Evolutionary conservation across 2,888 invertebrate genomes (phyloP).

Genomic region (Tyria jacobaeae): DNA sequence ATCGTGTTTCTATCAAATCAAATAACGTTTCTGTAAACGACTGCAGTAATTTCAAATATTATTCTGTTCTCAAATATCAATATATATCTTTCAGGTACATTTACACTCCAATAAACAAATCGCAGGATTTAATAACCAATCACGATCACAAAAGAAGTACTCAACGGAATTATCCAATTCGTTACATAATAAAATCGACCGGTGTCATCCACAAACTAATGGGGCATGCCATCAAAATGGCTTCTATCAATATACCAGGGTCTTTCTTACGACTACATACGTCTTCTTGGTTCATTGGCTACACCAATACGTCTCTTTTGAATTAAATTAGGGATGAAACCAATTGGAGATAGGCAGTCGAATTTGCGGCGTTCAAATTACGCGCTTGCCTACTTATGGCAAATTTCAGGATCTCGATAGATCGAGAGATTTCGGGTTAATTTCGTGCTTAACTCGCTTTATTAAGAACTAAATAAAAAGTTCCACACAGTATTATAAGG

Average conservation of each 20-base stretch:
- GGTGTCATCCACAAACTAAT: constrained; percentile 64
- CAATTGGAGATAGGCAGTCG: constrained; percentile 65
- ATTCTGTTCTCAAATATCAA: background rate
- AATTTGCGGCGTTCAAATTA: constrained; percentile 66
- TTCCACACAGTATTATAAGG: background rate
- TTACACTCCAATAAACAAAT: constrained; percentile 1
- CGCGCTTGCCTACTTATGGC: constrained; percentile 51
- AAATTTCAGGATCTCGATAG: constrained; percentile 39
- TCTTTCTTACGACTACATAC: constrained; percentile 72
- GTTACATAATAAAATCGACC: constrained; percentile 59
- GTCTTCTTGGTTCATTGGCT: constrained; percentile 73
- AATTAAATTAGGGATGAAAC: constrained; percentile 83
- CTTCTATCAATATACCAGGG: constrained; percentile 70
- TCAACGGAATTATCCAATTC: constrained; percentile 50
- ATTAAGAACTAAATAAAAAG: constrained; percentile 31
- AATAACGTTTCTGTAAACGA: too few species aligned
- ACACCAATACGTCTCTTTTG: constrained; percentile 76
- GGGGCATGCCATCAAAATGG: constrained; percentile 68
- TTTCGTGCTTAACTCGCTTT: constrained; percentile 41
- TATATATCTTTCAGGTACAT: too few species aligned
- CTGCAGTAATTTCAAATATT: background rate
- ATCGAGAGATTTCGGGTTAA: constrained; percentile 42
- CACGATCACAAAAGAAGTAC: constrained; percentile 42
- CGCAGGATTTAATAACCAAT: constrained; percentile 26
- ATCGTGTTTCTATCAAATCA: too few species aligned